phyloP scores from a whole-genome alignment of 2,797 vertebrate genomes.

The Eulemur mongoz region DNA sequence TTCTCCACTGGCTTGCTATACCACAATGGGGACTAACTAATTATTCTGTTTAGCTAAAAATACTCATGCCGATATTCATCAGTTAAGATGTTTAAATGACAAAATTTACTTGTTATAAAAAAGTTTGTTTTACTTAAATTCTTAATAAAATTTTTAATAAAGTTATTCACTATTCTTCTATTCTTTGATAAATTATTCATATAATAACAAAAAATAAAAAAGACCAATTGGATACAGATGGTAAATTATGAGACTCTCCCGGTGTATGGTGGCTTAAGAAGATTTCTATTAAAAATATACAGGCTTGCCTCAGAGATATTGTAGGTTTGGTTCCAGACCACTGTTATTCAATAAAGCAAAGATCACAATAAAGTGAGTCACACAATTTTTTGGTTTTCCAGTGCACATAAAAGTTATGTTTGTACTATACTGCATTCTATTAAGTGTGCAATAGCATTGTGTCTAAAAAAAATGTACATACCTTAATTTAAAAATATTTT shows the following conservation, averaged over 20 bases:
- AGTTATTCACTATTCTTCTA: background rate
- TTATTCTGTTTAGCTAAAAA: background rate
- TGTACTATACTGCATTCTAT: background rate
- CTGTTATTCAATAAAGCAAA: background rate
- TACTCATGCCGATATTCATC: background rate
- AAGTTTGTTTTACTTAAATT: background rate
- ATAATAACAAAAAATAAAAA: background rate
- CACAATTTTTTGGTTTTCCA: background rate
- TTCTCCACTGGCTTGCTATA: background rate
- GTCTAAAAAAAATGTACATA: background rate
- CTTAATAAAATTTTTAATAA: background rate
- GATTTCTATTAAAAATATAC: background rate
- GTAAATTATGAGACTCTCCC: background rate
- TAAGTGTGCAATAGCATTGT: background rate
- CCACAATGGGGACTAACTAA: background rate
- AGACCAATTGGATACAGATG: background rate
- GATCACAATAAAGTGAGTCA: background rate
- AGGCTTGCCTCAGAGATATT: background rate
- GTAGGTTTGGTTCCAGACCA: background rate
- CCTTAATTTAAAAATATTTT: background rate
- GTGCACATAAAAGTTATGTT: background rate
- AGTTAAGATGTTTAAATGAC: background rate
- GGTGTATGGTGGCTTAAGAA: background rate
- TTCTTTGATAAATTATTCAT: background rate
- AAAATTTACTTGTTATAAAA: conserved; percentile 13